Percentiles rank a stretch among this genome's conserved stretches.
Conservation (phyloP, 2,888 invertebrate species). For the Laothoe populi region DNA sequence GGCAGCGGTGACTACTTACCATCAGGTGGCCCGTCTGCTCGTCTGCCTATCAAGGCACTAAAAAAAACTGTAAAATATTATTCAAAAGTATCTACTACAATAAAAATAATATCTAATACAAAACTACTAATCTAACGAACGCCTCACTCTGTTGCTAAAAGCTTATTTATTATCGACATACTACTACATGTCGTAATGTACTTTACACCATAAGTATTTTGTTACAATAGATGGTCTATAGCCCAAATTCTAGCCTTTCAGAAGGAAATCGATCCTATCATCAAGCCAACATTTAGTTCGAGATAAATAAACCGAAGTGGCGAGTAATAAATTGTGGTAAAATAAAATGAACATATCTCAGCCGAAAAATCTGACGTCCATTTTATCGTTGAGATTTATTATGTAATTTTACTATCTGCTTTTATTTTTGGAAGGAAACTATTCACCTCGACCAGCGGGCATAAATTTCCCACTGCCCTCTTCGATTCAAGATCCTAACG, state of each 20-base stretch:
- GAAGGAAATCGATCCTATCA: neutral
- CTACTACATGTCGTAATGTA: too few species aligned
- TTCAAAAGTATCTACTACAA: too few species aligned
- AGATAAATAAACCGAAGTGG: slow-evolving; percentile 14
- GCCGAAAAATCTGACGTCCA: slow-evolving; percentile 16
- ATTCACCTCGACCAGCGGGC: neutral
- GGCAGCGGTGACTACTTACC: too few species aligned
- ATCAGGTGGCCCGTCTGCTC: too few species aligned
- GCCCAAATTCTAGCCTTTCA: neutral
- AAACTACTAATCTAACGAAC: too few species aligned
- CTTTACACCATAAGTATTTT: too few species aligned
- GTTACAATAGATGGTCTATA: too few species aligned
- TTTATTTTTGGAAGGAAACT: slow-evolving; percentile 5
- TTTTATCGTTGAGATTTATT: slow-evolving; percentile 21
- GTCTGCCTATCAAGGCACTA: too few species aligned
- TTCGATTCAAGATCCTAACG: neutral
- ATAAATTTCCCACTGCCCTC: neutral
- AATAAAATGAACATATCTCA: slow-evolving; percentile 18
- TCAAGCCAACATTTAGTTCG: slow-evolving; percentile 7
- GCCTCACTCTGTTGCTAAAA: too few species aligned
- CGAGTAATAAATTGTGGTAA: slow-evolving; percentile 11
- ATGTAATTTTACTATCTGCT: slow-evolving; percentile 8
- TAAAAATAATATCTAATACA: too few species aligned
- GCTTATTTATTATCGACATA: too few species aligned
- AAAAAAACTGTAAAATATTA: too few species aligned